Evolutionary conservation across 2,888 invertebrate species (phyloP), one percentile per base, ranked within the genome.

Genomic region (Erebia ligea): DNA sequence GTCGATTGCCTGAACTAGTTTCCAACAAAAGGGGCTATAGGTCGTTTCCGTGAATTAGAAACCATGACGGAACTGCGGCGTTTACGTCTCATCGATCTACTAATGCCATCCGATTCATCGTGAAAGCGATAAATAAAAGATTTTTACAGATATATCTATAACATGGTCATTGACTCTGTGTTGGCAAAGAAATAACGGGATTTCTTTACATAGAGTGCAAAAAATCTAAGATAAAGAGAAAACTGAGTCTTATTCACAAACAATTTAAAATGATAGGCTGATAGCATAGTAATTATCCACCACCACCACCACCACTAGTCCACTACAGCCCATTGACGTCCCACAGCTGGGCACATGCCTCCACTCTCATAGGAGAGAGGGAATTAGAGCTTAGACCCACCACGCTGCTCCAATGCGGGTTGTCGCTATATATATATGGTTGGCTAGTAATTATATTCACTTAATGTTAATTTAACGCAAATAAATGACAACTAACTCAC

Each of bases 1-100:
- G 65, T 62, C 57, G 58, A 68, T 74, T 67, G 74, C 70, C 67
- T 72, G 73, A 73, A 73, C 76, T 73, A 76, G 71, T 73, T 76
- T 67, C 56, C 65, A 54, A 80, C 80, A 80, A 80, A 67, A 77
- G 75, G 71, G 74, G 77, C 74, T 74, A 72, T 70, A 77, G 74
- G 76, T 72, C 71, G 74, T 68, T 75, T 76, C 82, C 79, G 81
- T 82, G 80, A 81, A 81, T 81, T 83, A 83, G 80, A 83, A 84
- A 84, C 82, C 79, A 81, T 81, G 79, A 80, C 78, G 70, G 69
- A 70, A 65, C 62, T 48, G 50, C 21, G 58, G 52, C 64, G 64
- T 57, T 68, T 68, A 56, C 59, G 58, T 58, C 61, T 54, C 59
- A 70, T 58, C 70, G 59, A 59, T 66, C 70, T 52, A 56, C 25